These are phyloP conservation scores for Polydesmus complanatus DNA, from an alignment of 2,888 invertebrate species.

Conservation along the genomic window DNA sequence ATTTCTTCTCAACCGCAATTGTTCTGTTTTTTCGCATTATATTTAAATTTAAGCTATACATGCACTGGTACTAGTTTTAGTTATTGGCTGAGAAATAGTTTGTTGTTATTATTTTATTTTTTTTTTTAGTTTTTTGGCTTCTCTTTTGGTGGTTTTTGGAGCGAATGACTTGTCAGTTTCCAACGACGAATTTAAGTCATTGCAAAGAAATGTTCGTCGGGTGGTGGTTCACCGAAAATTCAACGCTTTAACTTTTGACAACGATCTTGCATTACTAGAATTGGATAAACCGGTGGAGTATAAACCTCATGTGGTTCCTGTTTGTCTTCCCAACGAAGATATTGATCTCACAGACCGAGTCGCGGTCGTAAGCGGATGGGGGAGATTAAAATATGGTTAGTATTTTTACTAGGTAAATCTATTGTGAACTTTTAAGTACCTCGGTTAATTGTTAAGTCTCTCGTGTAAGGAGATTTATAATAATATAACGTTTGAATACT, in stretches of 20 bases:
- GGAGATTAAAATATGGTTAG: conserved; percentile 45
- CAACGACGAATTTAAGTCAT: conserved; percentile 46
- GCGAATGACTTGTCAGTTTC: conserved; percentile 75
- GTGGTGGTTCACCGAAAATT: conserved; percentile 80
- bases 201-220: conserved; percentile 67
- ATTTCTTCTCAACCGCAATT: not conserved
- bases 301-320: conserved; percentile 78
- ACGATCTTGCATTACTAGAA: conserved; percentile 75
- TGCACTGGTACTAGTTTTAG: not conserved
- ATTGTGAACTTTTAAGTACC: too few species aligned
- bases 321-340: conserved; percentile 65
- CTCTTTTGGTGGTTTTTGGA: conserved; percentile 77
- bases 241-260: conserved; percentile 80
- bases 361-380: conserved; percentile 88
- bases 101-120: conserved; percentile 12
- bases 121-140: conserved; percentile 59
- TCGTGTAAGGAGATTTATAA: too few species aligned
- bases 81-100: not conserved
- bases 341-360: conserved; percentile 66
- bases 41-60: not conserved
- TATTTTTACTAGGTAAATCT: not conserved
- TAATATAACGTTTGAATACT: too few species aligned
- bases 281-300: conserved; percentile 67
- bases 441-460: too few species aligned
- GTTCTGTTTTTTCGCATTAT: not conserved